Percentiles rank a stretch among this genome's conserved stretches.
phyloP scores from a whole-genome alignment of 2,113 vertebrate species.

The Elephas maximus region DNA sequence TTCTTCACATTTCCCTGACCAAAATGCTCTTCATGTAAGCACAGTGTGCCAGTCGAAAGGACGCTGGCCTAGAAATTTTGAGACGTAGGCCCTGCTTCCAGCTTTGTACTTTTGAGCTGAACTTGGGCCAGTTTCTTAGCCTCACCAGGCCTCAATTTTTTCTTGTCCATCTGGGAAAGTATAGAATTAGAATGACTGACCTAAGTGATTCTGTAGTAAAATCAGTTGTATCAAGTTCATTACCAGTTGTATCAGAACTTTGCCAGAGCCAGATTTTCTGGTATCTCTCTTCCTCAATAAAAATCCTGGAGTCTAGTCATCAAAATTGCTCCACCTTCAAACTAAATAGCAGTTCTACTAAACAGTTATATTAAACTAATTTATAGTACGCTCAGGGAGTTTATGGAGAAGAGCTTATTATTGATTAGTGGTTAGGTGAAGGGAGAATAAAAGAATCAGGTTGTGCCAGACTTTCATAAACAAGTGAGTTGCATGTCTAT shows the following conservation, averaged over 20 bases:
- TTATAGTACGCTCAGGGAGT: neutral
- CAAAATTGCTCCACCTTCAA: neutral
- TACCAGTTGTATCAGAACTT: neutral
- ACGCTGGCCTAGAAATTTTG: neutral
- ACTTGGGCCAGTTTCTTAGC: neutral
- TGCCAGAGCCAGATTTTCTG: constrained; percentile 3
- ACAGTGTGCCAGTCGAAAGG: neutral
- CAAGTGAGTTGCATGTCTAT: neutral
- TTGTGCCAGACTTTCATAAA: neutral
- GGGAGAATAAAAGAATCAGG: neutral
- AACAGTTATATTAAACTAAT: constrained; percentile 36
- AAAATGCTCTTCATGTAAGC: neutral
- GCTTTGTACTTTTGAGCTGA: neutral
- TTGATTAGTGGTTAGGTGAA: neutral
- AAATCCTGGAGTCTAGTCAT: neutral
- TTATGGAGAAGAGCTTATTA: neutral
- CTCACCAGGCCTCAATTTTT: neutral
- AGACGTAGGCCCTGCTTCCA: neutral
- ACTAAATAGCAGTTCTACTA: neutral
- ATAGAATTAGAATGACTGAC: neutral
- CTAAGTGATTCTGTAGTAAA: neutral
- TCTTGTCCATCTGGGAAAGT: neutral
- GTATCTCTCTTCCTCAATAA: neutral
- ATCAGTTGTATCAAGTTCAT: neutral
- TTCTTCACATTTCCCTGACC: constrained; percentile 50